These are phyloP conservation scores for Pomacea maculata DNA, from an alignment of 1,140 invertebrate species.

Conservation along the genomic window DNA sequence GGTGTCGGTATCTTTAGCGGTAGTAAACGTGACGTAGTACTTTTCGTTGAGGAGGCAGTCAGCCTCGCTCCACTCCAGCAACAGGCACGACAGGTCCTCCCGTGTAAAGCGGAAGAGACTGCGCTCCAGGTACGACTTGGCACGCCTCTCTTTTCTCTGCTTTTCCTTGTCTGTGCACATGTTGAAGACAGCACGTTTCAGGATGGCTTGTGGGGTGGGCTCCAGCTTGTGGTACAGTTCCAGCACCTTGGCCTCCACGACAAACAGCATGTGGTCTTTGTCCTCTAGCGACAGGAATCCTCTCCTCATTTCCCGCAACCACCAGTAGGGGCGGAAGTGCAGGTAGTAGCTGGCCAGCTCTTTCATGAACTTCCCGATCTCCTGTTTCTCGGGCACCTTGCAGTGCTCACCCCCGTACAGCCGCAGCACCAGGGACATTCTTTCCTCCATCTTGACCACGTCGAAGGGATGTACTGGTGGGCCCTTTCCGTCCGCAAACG, in stretches of 20 bases:
- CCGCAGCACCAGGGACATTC: constrained; percentile 6
- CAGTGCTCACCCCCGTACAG: constrained; percentile 10
- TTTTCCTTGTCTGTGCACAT: too few relatives aligned
- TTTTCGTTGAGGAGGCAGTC: constrained; percentile 17
- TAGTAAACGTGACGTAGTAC: constrained; percentile 14
- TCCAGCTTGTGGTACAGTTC: constrained; percentile 8
- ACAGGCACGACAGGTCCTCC: background rate
- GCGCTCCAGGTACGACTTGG: too few relatives aligned
- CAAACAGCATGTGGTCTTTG: background rate
- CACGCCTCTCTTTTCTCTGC: too few relatives aligned
- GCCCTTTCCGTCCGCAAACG: background rate
- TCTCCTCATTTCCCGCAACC: constrained; percentile 13
- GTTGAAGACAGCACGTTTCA: background rate
- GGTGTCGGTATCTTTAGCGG: background rate
- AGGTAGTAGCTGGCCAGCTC: constrained; percentile 21
- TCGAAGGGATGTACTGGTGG: background rate
- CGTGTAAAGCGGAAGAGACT: too few relatives aligned
- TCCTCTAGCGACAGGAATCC: background rate
- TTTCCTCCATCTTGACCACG: background rate
- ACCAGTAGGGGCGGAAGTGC: constrained; percentile 18
- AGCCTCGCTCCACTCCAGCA: constrained; percentile 11
- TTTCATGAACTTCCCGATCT: constrained; percentile 4
- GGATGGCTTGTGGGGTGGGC: background rate
- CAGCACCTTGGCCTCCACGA: constrained; percentile 9
- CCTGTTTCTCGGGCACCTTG: background rate